Conservation (phyloP, 2,888 invertebrate genomes). For the Pristionchus japonicus region DNA sequence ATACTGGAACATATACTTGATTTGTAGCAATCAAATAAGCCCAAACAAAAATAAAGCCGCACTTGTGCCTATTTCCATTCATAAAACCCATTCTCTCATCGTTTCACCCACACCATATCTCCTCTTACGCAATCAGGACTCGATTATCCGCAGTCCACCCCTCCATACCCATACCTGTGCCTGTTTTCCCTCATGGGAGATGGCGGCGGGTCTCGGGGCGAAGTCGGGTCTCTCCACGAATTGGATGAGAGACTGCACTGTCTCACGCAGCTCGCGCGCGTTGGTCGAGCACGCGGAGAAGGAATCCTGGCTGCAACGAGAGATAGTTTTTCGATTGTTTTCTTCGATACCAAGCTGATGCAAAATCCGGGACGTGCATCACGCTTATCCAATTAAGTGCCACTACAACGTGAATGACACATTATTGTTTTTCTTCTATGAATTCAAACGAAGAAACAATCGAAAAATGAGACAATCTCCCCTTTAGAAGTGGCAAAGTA, state of each 20-base stretch:
- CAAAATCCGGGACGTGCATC: too few species aligned
- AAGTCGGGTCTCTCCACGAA: slow-evolving; percentile 96
- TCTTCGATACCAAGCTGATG: too few species aligned
- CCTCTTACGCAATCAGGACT: too few species aligned
- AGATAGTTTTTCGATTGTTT: too few species aligned
- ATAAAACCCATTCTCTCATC: not conserved
- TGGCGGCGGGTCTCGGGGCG: slow-evolving; percentile 90
- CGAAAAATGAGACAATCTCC: not conserved
- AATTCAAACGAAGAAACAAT: not conserved
- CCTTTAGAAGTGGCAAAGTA: not conserved
- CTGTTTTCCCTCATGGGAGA: slow-evolving; percentile 84
- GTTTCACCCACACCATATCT: too few species aligned
- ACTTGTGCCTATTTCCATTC: not conserved
- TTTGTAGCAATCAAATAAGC: not conserved
- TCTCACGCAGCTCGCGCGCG: slow-evolving; percentile 88
- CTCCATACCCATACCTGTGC: slow-evolving; percentile 76
- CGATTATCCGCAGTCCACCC: not conserved
- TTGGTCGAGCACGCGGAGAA: slow-evolving; percentile 79
- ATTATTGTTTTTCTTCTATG: not conserved
- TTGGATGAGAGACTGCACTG: slow-evolving; percentile 84
- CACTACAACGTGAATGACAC: not conserved
- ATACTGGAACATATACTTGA: not conserved
- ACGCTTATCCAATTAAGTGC: too few species aligned
- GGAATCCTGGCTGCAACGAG: slow-evolving; percentile 70
- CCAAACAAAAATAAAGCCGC: too few species aligned